A percentile compares a stretch with the other conserved stretches of the same genome.
These are phyloP conservation scores for Pitta sordida DNA, from an alignment of 2,113 vertebrate genomes.

Conservation along the genomic window DNA sequence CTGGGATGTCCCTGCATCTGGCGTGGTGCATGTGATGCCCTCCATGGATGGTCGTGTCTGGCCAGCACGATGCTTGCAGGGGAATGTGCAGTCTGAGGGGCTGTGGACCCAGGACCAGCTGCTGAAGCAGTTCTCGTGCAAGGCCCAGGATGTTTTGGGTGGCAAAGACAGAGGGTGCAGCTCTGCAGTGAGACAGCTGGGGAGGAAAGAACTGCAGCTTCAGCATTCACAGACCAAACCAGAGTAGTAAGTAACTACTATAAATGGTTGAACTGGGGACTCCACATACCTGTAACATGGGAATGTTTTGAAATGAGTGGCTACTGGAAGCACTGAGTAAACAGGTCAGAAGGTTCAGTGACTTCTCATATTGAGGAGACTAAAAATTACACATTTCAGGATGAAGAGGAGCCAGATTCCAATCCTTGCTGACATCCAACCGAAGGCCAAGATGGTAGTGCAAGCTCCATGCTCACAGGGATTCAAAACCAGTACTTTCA, in stretches of 20 bases:
- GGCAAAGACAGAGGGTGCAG: not conserved
- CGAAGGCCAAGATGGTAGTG: not conserved
- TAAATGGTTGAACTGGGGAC: slow-evolving; percentile 18
- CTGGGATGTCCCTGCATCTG: not conserved
- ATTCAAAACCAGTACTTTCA: not conserved
- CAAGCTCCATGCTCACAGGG: not conserved
- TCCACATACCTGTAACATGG: not conserved
- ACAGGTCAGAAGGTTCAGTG: slow-evolving; percentile 21
- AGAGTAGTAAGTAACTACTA: slow-evolving; percentile 45
- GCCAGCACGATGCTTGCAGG: not conserved
- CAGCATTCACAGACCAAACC: not conserved
- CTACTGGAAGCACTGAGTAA: slow-evolving; percentile 31
- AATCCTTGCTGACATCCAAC: not conserved
- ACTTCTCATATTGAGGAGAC: not conserved
- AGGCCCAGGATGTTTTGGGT: not conserved
- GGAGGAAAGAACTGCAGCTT: not conserved
- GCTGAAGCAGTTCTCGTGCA: not conserved
- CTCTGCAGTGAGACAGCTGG: not conserved
- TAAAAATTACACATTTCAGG: not conserved
- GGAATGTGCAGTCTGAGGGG: not conserved
- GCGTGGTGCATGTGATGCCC: rapidly evolving
- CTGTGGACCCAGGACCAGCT: not conserved
- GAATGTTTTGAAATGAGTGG: not conserved
- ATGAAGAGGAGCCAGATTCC: not conserved
- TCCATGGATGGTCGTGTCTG: not conserved